Conservation (phyloP, 2,113 vertebrate species). For the Sinocyclocheilus rhinocerous region DNA sequence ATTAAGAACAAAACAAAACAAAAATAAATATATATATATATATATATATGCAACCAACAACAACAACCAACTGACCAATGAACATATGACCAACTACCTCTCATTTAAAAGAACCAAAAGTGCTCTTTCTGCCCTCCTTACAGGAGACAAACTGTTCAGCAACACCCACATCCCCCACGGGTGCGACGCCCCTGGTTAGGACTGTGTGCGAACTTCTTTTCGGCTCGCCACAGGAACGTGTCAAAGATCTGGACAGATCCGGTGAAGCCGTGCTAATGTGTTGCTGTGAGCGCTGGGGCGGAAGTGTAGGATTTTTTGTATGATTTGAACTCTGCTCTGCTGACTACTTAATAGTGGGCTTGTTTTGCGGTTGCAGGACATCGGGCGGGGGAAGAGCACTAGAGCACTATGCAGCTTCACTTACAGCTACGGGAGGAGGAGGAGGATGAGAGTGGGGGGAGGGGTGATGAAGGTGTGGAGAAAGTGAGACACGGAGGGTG, state of each 20-base stretch:
- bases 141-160: no score
- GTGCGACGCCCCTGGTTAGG: no score
- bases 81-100: no score
- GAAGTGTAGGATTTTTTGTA: neutral
- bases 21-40: no score
- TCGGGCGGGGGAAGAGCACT: neutral
- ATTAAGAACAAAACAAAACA: no score
- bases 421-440: conserved; percentile 3
- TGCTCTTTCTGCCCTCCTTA: no score
- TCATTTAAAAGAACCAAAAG: no score
- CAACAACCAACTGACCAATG: no score
- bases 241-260: conserved; percentile 25
- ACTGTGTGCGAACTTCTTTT: conserved; percentile 5
- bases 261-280: conserved; percentile 1
- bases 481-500: conserved; percentile 6
- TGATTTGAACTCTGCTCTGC: conserved; percentile 24
- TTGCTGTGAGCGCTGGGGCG: neutral
- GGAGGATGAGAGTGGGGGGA: neutral
- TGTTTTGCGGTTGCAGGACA: conserved; percentile 22
- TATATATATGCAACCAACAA: no score
- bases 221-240: neutral
- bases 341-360: conserved; percentile 19
- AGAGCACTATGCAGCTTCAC: conserved; percentile 29
- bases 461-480: conserved; percentile 1
- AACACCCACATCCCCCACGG: no score